phyloP scores from a whole-genome alignment of 2,113 vertebrate species.

The Vanacampus margaritifer region DNA sequence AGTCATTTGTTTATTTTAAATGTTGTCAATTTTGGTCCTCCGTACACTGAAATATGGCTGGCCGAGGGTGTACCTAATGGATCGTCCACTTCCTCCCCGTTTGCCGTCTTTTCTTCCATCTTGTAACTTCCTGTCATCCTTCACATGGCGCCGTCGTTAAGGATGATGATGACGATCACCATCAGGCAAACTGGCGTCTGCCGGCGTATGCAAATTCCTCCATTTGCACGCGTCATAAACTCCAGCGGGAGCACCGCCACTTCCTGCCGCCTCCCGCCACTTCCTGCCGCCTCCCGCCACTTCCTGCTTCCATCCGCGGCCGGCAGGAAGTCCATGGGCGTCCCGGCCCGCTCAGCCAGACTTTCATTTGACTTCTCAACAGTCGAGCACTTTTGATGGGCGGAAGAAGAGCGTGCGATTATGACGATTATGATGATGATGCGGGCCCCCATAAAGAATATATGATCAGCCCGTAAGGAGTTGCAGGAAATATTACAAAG shows the following conservation, averaged over 20 bases:
- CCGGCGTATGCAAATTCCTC: conserved; percentile 64
- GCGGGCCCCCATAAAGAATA: not conserved
- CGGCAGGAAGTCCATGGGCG: conserved; percentile 66
- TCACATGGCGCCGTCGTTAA: not conserved
- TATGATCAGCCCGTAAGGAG: not conserved
- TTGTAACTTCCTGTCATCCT: not conserved
- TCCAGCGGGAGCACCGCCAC: conserved; percentile 60
- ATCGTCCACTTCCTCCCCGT: not conserved
- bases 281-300: conserved; percentile 28
- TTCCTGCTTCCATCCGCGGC: conserved; percentile 47
- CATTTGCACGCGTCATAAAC: conserved; percentile 77
- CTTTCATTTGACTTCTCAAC: conserved; percentile 69
- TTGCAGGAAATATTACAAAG: not conserved
- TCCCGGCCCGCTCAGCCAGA: conserved; percentile 57
- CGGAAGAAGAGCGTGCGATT: not conserved
- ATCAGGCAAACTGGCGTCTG: not conserved
- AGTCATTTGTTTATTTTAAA: no score
- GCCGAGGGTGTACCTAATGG: not conserved
- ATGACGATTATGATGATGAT: not conserved
- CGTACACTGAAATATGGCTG: no score
- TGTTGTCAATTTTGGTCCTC: no score
- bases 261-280: not conserved
- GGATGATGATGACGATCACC: conserved; percentile 20
- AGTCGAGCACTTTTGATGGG: conserved; percentile 17
- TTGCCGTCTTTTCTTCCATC: not conserved